phyloP scores from a whole-genome alignment of 92 coral and sea anemone species.

The Hydrozoanthus gracilis region DNA sequence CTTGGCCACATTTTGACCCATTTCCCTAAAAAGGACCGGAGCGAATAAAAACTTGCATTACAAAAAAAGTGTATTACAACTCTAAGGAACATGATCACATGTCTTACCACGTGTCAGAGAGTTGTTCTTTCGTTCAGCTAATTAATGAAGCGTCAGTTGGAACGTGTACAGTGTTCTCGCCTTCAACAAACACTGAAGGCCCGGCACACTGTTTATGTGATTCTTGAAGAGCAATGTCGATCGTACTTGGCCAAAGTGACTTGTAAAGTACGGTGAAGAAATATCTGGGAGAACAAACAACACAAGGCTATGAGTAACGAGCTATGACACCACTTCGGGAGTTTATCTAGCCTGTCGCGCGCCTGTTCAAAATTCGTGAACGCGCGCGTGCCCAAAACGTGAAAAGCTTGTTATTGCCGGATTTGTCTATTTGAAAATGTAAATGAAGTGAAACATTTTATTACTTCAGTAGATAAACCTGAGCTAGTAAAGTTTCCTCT shows the following conservation, averaged over 20 bases:
- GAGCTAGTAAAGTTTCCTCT: no score
- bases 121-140: not conserved
- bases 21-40: no score
- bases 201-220: conserved; percentile 15
- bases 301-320: not conserved
- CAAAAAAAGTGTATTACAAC: no score
- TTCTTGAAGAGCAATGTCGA: conserved; percentile 71
- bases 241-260: conserved; percentile 82
- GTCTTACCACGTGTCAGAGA: not conserved
- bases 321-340: not conserved
- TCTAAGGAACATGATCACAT: not conserved
- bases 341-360: not conserved
- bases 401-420: no score
- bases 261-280: conserved; percentile 1
- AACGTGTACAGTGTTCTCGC: not conserved
- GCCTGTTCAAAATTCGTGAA: no score
- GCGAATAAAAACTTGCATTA: no score
- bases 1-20: no score
- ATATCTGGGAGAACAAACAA: conserved; percentile 14
- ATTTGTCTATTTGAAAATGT: no score
- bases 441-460: no score
- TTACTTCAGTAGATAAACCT: no score
- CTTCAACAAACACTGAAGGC: conserved; percentile 3
- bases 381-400: no score
- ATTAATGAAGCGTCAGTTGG: not conserved